Conservation (phyloP, 2,113 vertebrate genomes). For the Pan paniscus region DNA sequence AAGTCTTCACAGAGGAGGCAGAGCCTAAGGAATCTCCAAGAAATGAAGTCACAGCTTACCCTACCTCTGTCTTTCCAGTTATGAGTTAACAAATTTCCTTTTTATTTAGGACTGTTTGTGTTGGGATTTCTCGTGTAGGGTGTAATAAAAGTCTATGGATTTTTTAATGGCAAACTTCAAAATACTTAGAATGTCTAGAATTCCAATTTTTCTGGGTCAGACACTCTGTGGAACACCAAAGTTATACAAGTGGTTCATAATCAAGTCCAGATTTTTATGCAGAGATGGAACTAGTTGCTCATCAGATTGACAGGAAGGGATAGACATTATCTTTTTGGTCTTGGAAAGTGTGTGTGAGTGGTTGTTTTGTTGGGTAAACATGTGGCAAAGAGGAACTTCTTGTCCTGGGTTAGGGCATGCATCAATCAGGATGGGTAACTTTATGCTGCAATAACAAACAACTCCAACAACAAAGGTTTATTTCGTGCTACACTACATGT, state of each 20-base stretch:
- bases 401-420: not conserved
- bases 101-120: not conserved
- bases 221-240: not conserved
- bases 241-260: not conserved
- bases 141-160: not conserved
- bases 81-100: not conserved
- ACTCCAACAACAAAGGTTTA: not conserved
- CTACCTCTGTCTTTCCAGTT: not conserved
- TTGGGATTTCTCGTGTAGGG: not conserved
- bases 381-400: not conserved
- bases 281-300: not conserved
- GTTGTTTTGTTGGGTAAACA: not conserved
- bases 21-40: not conserved
- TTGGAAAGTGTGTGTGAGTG: not conserved
- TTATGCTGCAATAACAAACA: not conserved
- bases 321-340: not conserved
- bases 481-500: not conserved
- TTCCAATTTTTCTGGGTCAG: not conserved
- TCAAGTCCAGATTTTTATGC: not conserved
- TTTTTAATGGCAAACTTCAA: conserved; percentile 19
- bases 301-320: not conserved
- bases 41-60: not conserved
- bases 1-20: not conserved
- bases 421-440: not conserved
- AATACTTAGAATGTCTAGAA: conserved; percentile 36